Evolutionary conservation across 2,888 invertebrate genomes (phyloP), one percentile per base, ranked within the genome.

Genomic region (Coecobrya sp.): DNA sequence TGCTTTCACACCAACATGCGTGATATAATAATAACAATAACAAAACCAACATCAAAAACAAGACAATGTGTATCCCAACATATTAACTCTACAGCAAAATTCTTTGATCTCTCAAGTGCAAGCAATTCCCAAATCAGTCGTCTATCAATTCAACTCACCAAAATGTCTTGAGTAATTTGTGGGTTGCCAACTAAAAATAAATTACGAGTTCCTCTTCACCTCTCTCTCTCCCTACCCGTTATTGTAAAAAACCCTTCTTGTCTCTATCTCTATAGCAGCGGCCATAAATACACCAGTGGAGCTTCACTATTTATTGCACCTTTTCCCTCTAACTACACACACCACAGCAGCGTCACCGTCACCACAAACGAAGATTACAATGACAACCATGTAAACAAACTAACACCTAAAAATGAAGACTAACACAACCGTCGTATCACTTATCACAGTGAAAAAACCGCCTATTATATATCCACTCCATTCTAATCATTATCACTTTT

Each of bases 111-210:
- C 22, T 68, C 68, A 45, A 68, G 68, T 30, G 68, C 68, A 68
- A 68, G 68, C 45, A 79, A 79, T 79, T 81, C 81, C 59, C 81
- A 81, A 27, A 52, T 45, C 81, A 81, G 55, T 79, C 79, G 25
- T 81, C 55, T 36, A 81, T 81, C 81, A 81, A 81, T 30, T 45
- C 27, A 81, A 55, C 59, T 65, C 22, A 19, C 22, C 22, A 65
- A 84, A 42, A 84, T 30, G 73, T 73, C 73, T 73, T 73, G 16
- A 68, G 68, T 55, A 52, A 62, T 62, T 82, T 62, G 27, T 59
- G 59, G 36, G 11, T 84, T 45, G 45, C 62, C 42, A 19, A 42
- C 10, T 19, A 10, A 42, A n/a, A 73, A 73, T 73, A 73, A 73
- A 73, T 73, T 73, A 73, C 42, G 45, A 36, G 73, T 22, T 73